Evolutionary conservation across 1,140 invertebrate species (phyloP).

Genomic region (Tribolium madens): DNA sequence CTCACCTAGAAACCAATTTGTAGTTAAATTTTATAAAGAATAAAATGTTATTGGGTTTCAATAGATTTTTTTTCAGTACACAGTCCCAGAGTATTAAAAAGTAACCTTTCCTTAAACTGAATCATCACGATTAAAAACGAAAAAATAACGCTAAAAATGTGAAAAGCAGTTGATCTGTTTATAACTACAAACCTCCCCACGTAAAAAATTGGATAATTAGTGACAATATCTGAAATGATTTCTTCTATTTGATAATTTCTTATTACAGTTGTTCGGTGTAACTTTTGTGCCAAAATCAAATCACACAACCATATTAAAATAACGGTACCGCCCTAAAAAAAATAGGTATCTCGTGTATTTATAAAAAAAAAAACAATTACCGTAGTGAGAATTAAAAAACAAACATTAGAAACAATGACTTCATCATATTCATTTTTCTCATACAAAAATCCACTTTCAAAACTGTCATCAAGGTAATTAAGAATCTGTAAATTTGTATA

Average conservation of each 20-base stretch:
- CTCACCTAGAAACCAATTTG: too few species aligned
- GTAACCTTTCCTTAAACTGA: not conserved
- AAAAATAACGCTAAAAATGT: not conserved
- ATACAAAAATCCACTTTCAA: conserved; percentile 16
- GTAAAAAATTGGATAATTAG: not conserved
- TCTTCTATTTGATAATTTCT: not conserved
- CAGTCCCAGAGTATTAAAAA: too few species aligned
- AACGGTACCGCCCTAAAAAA: conserved; percentile 2
- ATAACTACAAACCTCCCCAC: not conserved
- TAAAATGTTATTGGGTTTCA: too few species aligned
- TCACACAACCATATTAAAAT: conserved; percentile 4
- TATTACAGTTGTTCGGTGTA: not conserved
- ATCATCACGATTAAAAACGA: not conserved
- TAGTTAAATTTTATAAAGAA: too few species aligned
- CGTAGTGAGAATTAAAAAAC: not conserved
- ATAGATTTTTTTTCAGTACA: too few species aligned
- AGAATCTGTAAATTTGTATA: conserved; percentile 2
- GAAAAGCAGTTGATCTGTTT: not conserved
- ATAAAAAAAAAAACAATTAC: not conserved
- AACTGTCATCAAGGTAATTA: conserved; percentile 9
- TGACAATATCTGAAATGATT: not conserved
- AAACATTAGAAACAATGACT: conserved; percentile 2
- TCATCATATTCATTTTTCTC: conserved; percentile 32
- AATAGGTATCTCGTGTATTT: not conserved
- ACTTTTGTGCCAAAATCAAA: not conserved